Evolutionary conservation across 2,113 vertebrate species (phyloP), one percentile per base, ranked within the genome.

Genomic region (Podarcis raffonei): DNA sequence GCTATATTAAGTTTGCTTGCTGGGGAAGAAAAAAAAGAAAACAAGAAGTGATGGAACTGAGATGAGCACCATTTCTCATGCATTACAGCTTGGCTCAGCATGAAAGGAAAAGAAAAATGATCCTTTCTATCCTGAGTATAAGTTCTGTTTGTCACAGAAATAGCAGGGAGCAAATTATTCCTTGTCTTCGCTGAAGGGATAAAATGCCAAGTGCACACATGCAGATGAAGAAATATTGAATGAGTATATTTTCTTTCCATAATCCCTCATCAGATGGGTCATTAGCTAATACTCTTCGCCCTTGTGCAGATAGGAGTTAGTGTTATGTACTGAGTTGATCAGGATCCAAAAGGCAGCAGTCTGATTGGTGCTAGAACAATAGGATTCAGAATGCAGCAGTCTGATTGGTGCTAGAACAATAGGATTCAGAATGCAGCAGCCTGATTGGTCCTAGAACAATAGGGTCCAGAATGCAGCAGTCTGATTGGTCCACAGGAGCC

Each of bases 1-100:
- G 32, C 1, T 30, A 9, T 53, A 69, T 53, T 92, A 16, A 22
- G 0, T 0, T 42, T 0, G 0, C 3, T 37, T 79, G 59, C 65
- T 65, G 48, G 22, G 0, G 0, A 13, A 37, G 30, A 86, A 86
- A 23, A 6, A 53, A 18, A 3, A 82, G 27, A 16, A 18, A 3
- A 82, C 27, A 16, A 0, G 2, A 25, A 68, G n/a, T 0, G 57
- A 77, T 16, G 8, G 37, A 66, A 13, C 68, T 87, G 0, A 20
- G 72, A 12, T 0, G 0, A 86, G 76, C 3, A 3, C 27, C 27
- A 27, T 35, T 89, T 90, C 74, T 81, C 42, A 35, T 8, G 20
- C 1, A 0, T 2, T 53, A 0, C 42, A 83, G 37, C 66, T 79
- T 79, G 20, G 8, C 15, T 83, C 25, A 84, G 37, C 1, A 20